Evolutionary conservation across 2,888 invertebrate genomes (phyloP), one percentile per base, ranked within the genome.

Genomic region (Hipparchia sbordonii): DNA sequence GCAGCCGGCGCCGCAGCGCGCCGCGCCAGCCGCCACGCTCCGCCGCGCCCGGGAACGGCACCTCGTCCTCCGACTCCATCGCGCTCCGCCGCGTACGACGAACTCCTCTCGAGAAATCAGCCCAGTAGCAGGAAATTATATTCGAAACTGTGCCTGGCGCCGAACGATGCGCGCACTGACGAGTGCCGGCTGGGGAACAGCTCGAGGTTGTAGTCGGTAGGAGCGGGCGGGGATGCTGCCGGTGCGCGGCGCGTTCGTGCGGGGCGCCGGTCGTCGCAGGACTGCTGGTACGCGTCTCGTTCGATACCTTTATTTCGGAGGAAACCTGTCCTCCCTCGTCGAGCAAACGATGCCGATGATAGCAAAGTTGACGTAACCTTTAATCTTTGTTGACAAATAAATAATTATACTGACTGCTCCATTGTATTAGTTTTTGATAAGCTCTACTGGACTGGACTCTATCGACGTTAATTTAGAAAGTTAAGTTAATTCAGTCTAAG

Each of bases 1-100:
- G 95, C 78, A 96, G 79, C 81, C 91, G 84, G 65, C 84, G 84
- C 78, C 76, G 78, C 77, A 79, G 70, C 72, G 84, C 85, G 7
- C 79, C 74, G 76, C 76, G 75, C 71, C 66, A 23, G 72, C 74
- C 71, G 73, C 76, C 71, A 39, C 51, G 67, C 71, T 12, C 12
- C n/a, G 6, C 9, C 1, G 57, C 3, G 1, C 52, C 62, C 62
- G 74, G 73, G 70, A 83, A 72, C 51, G 82, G 79, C 8, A 79
- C 65, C 8, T 82, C 85, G 61, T 82, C 82, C 67, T 85, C 85
- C 45, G 66, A 54, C 51, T 85, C 85, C 84, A 85, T 82, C 39
- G 39, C 39, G 39, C 39, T 39, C 39, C 39, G 39, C 39, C 39
- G 39, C 39, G 23, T 23, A 23, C 23, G 23, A 23, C 23, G 23